Evolutionary conservation across 1,140 invertebrate species (phyloP).

Genomic region (Trichogramma pretiosum): DNA sequence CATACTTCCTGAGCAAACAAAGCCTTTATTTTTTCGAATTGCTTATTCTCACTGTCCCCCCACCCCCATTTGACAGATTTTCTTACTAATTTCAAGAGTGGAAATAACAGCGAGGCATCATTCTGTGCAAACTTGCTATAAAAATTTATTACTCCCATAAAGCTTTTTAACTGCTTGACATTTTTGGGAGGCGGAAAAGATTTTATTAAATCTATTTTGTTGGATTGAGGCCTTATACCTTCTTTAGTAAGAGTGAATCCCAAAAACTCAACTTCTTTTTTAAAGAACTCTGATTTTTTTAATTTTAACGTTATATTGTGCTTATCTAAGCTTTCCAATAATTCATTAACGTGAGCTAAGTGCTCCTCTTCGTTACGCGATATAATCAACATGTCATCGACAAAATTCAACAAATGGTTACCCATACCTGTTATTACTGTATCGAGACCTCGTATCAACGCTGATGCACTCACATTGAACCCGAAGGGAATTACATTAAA

Average conservation of each 20-base stretch:
- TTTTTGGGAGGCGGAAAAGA: neutral
- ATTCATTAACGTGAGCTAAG: neutral
- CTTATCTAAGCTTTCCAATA: neutral
- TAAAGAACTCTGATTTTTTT: neutral
- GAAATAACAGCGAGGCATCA: no score
- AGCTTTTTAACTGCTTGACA: no score
- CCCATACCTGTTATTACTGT: neutral
- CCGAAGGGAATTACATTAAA: slow-evolving; percentile 7
- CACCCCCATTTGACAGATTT: no score
- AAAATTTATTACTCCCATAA: slow-evolving; percentile 3
- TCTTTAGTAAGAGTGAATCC: neutral
- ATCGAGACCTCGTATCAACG: neutral
- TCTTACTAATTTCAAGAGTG: no score
- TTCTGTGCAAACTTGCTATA: neutral
- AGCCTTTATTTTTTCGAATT: no score
- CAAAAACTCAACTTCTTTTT: neutral
- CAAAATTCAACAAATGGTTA: neutral
- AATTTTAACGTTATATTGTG: neutral
- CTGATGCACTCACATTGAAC: slow-evolving; percentile 1
- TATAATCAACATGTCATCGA: neutral
- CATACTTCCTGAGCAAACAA: no score
- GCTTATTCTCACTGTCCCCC: no score
- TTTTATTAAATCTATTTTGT: neutral
- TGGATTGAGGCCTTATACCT: neutral
- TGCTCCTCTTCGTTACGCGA: neutral